Percentiles rank a stretch among this genome's conserved stretches.
phyloP scores from a whole-genome alignment of 1,140 invertebrate species.

The Whitmania pigra region DNA sequence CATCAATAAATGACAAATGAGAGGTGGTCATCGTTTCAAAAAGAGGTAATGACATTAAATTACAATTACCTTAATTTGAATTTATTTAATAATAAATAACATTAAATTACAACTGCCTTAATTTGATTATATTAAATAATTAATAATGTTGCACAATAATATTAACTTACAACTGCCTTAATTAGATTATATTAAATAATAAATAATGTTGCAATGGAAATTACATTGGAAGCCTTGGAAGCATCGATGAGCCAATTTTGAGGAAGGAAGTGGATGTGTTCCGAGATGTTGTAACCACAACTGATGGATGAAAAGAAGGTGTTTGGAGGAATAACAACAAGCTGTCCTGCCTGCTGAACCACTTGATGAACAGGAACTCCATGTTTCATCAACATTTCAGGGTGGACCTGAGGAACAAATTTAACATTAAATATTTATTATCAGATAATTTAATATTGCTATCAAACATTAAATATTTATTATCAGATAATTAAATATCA shows the following conservation, averaged over 20 bases:
- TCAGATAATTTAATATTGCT: too few species aligned
- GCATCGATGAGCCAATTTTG: constrained; percentile 64
- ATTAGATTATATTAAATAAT: not conserved
- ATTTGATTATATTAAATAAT: not conserved
- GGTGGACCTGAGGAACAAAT: constrained; percentile 51
- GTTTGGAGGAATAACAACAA: constrained; percentile 76
- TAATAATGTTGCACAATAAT: not conserved
- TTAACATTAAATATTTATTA: too few species aligned
- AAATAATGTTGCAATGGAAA: not conserved
- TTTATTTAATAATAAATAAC: not conserved
- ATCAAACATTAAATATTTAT: too few species aligned
- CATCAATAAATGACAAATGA: not conserved
- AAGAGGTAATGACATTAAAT: not conserved
- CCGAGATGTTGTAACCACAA: constrained; percentile 76
- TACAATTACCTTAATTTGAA: not conserved
- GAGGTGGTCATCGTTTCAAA: not conserved
- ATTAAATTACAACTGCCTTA: constrained; percentile 40
- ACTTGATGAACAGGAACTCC: constrained; percentile 64
- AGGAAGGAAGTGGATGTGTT: constrained; percentile 85
- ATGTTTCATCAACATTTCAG: constrained; percentile 58
- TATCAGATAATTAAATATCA: too few species aligned
- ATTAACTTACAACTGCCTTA: not conserved
- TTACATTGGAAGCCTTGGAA: constrained; percentile 59
- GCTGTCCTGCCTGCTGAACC: constrained; percentile 75
- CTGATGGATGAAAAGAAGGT: constrained; percentile 77